These are phyloP conservation scores for Ptilodon capucinus DNA, from an alignment of 2,888 invertebrate species.

Conservation along the genomic window DNA sequence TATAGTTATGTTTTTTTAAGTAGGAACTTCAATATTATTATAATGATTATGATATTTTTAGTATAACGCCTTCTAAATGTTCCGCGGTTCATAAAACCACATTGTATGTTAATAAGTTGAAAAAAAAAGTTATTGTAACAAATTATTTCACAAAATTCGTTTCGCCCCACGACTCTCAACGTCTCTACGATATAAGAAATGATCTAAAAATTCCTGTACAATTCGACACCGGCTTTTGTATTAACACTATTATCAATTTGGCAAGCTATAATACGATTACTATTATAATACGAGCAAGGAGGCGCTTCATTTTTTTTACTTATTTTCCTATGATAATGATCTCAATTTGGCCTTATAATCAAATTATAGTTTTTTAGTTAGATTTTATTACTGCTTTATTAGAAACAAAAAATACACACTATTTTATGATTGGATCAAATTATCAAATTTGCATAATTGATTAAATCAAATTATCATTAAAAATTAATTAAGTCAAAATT, in stretches of 20 bases:
- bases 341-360: constrained; percentile 8
- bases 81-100: not conserved
- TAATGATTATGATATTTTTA: too few species aligned
- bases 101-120: constrained; percentile 1
- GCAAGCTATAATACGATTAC: constrained; percentile 68
- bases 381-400: not conserved
- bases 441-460: not conserved
- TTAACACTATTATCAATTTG: constrained; percentile 78
- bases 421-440: not conserved
- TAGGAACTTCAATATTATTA: too few species aligned
- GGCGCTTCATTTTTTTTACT: constrained; percentile 11
- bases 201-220: constrained; percentile 63
- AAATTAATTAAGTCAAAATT: not conserved
- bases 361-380: constrained; percentile 14
- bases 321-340: constrained; percentile 3
- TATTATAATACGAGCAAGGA: constrained; percentile 22
- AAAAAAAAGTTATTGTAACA: constrained; percentile 4
- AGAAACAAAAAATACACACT: not conserved
- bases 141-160: constrained; percentile 58
- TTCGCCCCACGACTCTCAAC: constrained; percentile 60
- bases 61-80: not conserved
- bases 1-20: too few species aligned
- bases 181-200: constrained; percentile 60
- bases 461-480: not conserved
- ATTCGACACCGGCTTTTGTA: constrained; percentile 56